Base-by-base conservation (phyloP, 30 jellyfish, hydroid and myxozoan species). In the Aurelia aurita complex sp. Pacific region DNA sequence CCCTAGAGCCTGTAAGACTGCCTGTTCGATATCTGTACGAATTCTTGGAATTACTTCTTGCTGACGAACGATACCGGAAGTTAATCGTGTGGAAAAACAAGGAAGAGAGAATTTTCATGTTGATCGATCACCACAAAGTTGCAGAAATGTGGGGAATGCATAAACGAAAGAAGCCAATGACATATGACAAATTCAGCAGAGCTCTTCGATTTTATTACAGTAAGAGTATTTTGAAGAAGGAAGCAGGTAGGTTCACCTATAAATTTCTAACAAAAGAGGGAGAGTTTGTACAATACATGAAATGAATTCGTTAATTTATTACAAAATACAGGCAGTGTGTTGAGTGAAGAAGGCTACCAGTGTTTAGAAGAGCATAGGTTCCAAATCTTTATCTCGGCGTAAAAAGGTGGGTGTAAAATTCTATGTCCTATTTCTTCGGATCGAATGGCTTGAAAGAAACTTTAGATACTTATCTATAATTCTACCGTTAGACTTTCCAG, bases 71-170 rank as follows among this genome's bases (percentile, higher is more conserved):
- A 64, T 88, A 88, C 79, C 64, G 80, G 18, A 68, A 69, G 57
- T 67, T 88, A 50, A 88, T 88, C 57, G 78, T 46, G 14, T 88
- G 96, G 96, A 77, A 78, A 71, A 66, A 88, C 88, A 88, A 79
- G 69, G 88, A 88, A 72, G 89, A 88, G 77, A 60, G 96, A 63
- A 57, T 80, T 9, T 88, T 88, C 69, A 88, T 80, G 87, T 36
- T 88, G 85, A 79, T 79, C 7, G 96, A 88, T 59, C 96, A 79
- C 46, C 91, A 88, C 72, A 64, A 88, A 53, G 96, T 88, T 19
- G 96, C 96, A 10, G 91, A 88, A 42, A 36, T 88, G 83, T 88
- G 96, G 96, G 96, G 96, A 7, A 79, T 88, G 86, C 96, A 88
- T 73, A 88, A 88, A 73, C 82, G 96, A 64, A 88, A 88, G 83